phyloP scores from a whole-genome alignment of 2,113 vertebrate genomes.

The Microtus pennsylvanicus region DNA sequence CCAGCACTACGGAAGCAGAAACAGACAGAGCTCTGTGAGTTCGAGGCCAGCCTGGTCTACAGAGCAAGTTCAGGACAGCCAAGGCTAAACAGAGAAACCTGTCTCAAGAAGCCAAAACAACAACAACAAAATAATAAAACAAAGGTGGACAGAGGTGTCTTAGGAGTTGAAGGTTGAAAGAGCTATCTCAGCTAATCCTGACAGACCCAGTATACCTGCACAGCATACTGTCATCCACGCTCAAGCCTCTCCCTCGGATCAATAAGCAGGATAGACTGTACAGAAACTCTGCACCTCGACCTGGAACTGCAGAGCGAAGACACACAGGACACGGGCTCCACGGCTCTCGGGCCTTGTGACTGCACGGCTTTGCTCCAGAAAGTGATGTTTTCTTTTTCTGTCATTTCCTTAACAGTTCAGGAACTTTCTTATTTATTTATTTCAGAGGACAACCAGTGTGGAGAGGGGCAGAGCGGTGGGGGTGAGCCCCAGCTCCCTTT shows the following conservation, averaged over 20 bases:
- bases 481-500: not conserved
- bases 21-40: not conserved
- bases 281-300: not conserved
- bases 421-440: not conserved
- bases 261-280: not conserved
- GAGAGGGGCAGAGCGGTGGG: no score
- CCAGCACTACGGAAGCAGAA: not conserved
- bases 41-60: no score
- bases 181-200: not conserved
- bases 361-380: not conserved
- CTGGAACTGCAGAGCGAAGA: not conserved
- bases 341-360: rapidly evolving
- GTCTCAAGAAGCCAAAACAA: not conserved
- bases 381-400: not conserved
- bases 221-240: not conserved
- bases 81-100: not conserved
- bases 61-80: no score
- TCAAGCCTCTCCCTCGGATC: not conserved
- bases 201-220: no score
- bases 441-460: not conserved
- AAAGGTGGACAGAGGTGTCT: not conserved
- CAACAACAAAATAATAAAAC: not conserved
- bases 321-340: not conserved
- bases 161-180: not conserved
- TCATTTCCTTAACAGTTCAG: not conserved